phyloP scores from a whole-genome alignment of 2,888 invertebrate species.

The Leucoptera coffeella region DNA sequence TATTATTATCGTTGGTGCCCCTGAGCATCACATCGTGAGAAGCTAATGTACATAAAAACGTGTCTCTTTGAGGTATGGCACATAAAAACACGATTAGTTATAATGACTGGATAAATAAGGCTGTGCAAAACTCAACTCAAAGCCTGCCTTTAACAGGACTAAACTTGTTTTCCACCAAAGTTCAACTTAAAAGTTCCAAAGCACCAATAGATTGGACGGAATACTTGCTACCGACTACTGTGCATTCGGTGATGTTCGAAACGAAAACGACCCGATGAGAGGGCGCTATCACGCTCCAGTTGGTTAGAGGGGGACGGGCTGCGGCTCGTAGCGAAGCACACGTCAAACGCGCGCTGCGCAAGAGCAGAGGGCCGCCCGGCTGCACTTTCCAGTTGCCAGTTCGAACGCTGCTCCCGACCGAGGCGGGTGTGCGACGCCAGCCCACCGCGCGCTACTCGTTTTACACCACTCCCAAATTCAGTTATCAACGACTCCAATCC shows the following conservation, averaged over 20 bases:
- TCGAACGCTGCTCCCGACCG: too few species aligned
- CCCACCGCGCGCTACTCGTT: conserved; percentile 27
- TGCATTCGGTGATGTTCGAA: conserved; percentile 17
- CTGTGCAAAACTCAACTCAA: too few species aligned
- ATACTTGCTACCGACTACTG: conserved; percentile 38
- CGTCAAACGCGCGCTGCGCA: conserved; percentile 22
- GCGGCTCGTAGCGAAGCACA: conserved; percentile 27
- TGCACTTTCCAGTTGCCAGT: conserved; percentile 35
- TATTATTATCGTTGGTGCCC: too few species aligned
- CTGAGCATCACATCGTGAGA: too few species aligned
- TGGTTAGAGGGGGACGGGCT: conserved; percentile 11
- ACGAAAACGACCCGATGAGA: conserved; percentile 5
- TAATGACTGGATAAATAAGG: too few species aligned
- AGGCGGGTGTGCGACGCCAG: conserved; percentile 35
- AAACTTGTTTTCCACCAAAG: conserved; percentile 30
- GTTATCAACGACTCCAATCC: too few species aligned
- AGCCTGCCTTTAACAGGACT: conserved; percentile 23
- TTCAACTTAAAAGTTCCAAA: conserved; percentile 3
- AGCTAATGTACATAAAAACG: too few species aligned
- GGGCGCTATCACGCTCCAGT: conserved; percentile 20
- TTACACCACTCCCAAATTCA: conserved; percentile 25
- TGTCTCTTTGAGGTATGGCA: too few species aligned
- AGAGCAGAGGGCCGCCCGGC: conserved; percentile 22
- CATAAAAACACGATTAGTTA: too few species aligned
- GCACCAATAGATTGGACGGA: conserved; percentile 14